phyloP scores from a whole-genome alignment of 2,797 vertebrate genomes.

The Sebastes steindachneri region DNA sequence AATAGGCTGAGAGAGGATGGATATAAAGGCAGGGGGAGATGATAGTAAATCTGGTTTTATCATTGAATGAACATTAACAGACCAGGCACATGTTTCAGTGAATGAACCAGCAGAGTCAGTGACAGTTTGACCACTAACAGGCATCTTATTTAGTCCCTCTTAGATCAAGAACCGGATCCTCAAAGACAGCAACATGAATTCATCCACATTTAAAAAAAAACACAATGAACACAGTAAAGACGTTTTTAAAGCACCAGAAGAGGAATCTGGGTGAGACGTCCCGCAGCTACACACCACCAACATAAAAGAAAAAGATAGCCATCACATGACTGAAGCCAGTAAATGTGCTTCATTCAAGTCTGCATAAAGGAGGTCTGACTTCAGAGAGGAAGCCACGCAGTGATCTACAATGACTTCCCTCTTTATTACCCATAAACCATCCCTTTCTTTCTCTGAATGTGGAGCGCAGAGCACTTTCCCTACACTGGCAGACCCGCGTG shows the following conservation, averaged over 20 bases:
- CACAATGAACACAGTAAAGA: neutral
- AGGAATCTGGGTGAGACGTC: neutral
- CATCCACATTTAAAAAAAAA: neutral
- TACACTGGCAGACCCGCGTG: neutral
- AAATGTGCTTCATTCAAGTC: constrained; percentile 55
- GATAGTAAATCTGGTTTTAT: too few species aligned
- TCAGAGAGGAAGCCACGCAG: constrained; percentile 31
- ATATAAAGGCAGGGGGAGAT: too few species aligned
- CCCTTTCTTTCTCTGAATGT: constrained; percentile 16
- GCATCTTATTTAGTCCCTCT: too few species aligned
- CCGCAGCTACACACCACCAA: neutral
- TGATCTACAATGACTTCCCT: constrained; percentile 40
- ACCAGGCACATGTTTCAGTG: too few species aligned
- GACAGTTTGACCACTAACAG: too few species aligned
- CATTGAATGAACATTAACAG: too few species aligned
- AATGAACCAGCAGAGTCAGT: too few species aligned
- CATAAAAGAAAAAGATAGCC: constrained; percentile 29
- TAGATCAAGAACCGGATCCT: too few species aligned
- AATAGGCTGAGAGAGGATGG: too few species aligned
- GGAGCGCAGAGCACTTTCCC: neutral
- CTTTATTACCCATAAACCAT: constrained; percentile 58
- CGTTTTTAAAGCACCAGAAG: neutral
- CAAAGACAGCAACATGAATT: neutral
- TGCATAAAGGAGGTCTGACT: constrained; percentile 36
- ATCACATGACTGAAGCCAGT: constrained; percentile 28